These are phyloP conservation scores for Trissolcus basalis DNA, from an alignment of 1,140 invertebrate species.

Conservation along the genomic window DNA sequence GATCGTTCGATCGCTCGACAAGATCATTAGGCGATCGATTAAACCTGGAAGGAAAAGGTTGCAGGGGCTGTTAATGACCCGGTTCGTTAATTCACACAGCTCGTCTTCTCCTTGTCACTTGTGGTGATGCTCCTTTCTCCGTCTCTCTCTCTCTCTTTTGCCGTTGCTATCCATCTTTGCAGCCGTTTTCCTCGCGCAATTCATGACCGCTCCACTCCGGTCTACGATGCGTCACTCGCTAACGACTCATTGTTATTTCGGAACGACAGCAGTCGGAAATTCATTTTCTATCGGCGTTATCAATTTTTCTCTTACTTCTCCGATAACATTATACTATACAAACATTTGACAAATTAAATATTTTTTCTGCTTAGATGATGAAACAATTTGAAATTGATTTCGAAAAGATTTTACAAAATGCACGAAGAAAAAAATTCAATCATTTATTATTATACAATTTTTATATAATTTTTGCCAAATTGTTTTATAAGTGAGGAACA, in stretches of 20 bases:
- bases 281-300: conserved; percentile 12
- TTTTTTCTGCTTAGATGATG: no score
- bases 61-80: conserved; percentile 55
- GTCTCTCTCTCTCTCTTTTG: conserved; percentile 8
- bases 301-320: conserved; percentile 15
- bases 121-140: conserved; percentile 33
- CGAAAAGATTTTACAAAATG: no score
- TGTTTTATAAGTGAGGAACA: no score
- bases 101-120: not conserved
- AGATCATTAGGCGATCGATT: conserved; percentile 63
- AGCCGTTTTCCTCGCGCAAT: conserved; percentile 17
- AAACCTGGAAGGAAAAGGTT: conserved; percentile 58
- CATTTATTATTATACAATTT: no score
- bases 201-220: conserved; percentile 30
- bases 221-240: conserved; percentile 37
- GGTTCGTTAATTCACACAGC: conserved; percentile 55
- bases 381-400: no score
- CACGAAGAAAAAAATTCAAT: no score
- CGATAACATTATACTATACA: no score
- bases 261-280: conserved; percentile 24
- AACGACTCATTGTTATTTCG: conserved; percentile 49
- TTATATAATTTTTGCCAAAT: no score
- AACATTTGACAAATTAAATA: no score
- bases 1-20: conserved; percentile 61
- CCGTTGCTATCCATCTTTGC: conserved; percentile 11